Conservation (phyloP, 2,888 invertebrate genomes). For the Megamerina dolium region DNA sequence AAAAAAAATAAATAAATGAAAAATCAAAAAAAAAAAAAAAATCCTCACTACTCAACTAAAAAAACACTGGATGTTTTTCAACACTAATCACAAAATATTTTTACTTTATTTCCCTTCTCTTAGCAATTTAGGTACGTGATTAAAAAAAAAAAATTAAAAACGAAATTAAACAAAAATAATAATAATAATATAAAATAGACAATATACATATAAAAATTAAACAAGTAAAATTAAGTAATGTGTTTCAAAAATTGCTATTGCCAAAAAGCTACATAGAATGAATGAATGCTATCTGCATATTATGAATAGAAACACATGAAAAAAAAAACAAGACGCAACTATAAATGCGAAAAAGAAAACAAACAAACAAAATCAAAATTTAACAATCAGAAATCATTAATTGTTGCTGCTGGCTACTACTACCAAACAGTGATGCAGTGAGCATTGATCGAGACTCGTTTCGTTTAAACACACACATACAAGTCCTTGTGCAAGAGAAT, state of each 20-base stretch:
- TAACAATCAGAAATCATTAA: constrained; percentile 8
- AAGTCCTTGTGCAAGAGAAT: too few relatives aligned
- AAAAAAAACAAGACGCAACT: constrained; percentile 9
- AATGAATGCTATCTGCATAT: too few relatives aligned
- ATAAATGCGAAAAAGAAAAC: constrained; percentile 9
- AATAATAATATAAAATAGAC: constrained; percentile 10
- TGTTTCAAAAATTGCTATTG: constrained; percentile 15
- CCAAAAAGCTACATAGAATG: constrained; percentile 9
- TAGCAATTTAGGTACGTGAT: constrained; percentile 48
- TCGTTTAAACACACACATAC: too few relatives aligned
- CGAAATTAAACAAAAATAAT: constrained; percentile 21
- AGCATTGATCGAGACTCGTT: too few relatives aligned
- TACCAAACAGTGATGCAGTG: too few relatives aligned
- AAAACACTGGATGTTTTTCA: constrained; percentile 32
- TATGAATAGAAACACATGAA: not conserved
- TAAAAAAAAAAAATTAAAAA: constrained; percentile 22
- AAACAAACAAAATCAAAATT: constrained; percentile 12
- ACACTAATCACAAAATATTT: constrained; percentile 48
- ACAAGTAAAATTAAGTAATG: constrained; percentile 1
- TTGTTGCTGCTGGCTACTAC: not conserved
- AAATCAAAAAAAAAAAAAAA: constrained; percentile 19
- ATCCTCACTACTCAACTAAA: constrained; percentile 17
- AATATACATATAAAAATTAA: constrained; percentile 21
- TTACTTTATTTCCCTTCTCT: constrained; percentile 49
- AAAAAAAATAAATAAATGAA: constrained; percentile 16